Base-by-base conservation (phyloP, 2,113 vertebrate genomes). In the Laticauda colubrina region DNA sequence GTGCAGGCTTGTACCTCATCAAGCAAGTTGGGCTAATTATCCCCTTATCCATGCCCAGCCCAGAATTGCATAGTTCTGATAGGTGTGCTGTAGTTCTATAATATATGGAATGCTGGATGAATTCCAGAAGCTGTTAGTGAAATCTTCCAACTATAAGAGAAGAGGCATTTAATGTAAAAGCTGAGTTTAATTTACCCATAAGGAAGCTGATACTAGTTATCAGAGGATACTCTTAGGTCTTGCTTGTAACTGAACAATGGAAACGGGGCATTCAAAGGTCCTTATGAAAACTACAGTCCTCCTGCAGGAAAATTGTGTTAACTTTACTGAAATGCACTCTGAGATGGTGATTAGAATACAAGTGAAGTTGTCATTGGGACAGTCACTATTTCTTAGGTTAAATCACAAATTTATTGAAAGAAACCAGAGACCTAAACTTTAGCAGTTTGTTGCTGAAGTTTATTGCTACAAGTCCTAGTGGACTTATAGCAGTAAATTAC, bases 81-180 rank as follows among this genome's bases (percentile, higher is more conserved):
- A 98, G 98, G 98, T 98, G 98, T 98, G 98, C 98, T 98, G 91
- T 94, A 97, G 89, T 96, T 92, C 92, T 95, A 93, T 94, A 85
- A 94, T 23, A 93, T 93, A 21, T 24, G 95, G 95, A 96, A 95
- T 97, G 96, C 97, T 97, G 97, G 97, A 96, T 89, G 91, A 91
- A 53, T 96, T 96, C 97, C 97, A 96, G 55, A 23, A 0, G 10
- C 94, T 96, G 93, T 96, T 96, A 94, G 96, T 97, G 97, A 97
- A 97, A 90, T 90, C 94, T 94, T 91, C 15, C 15, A 94, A 94
- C 92, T 95, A 88, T 92, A 96, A 93, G 95, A 94, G 87, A 93
- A 88, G 0, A 0, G 90, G 87, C 43, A 21, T 81, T 81, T 81
- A 43, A 81, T 81, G 6, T 85, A 55, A 26, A 26, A 18, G 88